Percentiles rank a stretch among this genome's conserved stretches.
phyloP scores from a whole-genome alignment of 2,888 invertebrate genomes.

The Alloscopus bannaensis region DNA sequence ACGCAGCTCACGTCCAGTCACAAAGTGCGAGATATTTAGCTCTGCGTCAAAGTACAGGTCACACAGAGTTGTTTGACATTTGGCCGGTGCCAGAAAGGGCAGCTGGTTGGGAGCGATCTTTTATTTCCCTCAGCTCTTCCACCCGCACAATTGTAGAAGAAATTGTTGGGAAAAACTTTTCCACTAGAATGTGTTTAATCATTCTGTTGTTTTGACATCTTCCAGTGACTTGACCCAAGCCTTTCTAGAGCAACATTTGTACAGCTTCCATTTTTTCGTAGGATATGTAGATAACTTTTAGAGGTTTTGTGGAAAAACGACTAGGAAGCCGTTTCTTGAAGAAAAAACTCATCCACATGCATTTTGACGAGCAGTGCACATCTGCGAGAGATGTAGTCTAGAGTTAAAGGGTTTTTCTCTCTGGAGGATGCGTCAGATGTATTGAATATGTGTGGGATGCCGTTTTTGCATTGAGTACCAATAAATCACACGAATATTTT shows the following conservation, averaged over 20 bases:
- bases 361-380: no score
- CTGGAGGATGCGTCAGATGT: neutral
- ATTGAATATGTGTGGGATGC: neutral
- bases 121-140: conserved; percentile 46
- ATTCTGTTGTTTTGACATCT: conserved; percentile 54
- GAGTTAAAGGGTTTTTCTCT: no score
- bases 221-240: conserved; percentile 39
- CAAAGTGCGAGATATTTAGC: no score
- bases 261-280: no score
- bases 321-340: no score
- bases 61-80: conserved; percentile 69
- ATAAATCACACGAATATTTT: conserved; percentile 16
- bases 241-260: no score
- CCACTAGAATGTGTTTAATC: conserved; percentile 36
- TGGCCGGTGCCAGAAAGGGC: conserved; percentile 70
- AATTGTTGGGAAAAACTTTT: conserved; percentile 22
- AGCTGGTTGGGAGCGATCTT: conserved; percentile 61
- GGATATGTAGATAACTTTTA: no score
- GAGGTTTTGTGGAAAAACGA: no score
- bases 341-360: no score
- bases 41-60: conserved; percentile 36
- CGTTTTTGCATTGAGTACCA: neutral
- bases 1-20: no score
- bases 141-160: conserved; percentile 21
- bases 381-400: no score